A percentile compares a stretch with the other conserved stretches of the same genome.
Evolutionary conservation across 2,113 vertebrate species (phyloP).

Genomic region (Suricata suricatta): DNA sequence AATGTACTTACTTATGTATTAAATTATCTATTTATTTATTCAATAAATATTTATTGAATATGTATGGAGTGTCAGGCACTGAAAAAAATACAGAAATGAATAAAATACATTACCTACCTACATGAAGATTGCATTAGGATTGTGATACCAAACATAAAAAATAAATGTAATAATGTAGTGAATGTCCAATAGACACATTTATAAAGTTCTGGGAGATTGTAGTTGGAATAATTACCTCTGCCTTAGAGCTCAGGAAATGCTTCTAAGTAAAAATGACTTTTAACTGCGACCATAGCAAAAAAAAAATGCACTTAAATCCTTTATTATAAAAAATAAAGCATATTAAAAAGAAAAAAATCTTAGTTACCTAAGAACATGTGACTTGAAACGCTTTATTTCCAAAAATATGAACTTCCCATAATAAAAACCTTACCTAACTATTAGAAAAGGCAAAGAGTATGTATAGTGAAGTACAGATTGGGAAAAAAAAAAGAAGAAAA

Average conservation of each 20-base stretch:
- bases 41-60: not conserved
- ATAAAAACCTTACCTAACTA: not conserved
- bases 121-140: not conserved
- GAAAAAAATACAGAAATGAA: constrained; percentile 28
- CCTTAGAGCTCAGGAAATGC: not conserved
- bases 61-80: not conserved
- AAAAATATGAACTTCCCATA: not conserved
- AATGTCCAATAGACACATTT: not conserved
- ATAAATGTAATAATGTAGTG: not conserved
- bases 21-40: not conserved
- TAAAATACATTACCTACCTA: not conserved
- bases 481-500: not conserved
- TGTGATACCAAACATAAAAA: not conserved
- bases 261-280: constrained; percentile 12
- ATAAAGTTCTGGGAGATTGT: not conserved
- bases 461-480: not conserved
- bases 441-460: not conserved
- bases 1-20: not conserved
- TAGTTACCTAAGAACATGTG: not conserved
- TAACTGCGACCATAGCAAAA: not conserved
- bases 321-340: constrained; percentile 10
- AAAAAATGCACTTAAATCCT: not conserved
- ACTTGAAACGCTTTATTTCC: not conserved
- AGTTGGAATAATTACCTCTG: not conserved
- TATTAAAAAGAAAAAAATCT: not conserved